Evolutionary conservation across 2,888 invertebrate species (phyloP).

Genomic region (Octodonta nipae): DNA sequence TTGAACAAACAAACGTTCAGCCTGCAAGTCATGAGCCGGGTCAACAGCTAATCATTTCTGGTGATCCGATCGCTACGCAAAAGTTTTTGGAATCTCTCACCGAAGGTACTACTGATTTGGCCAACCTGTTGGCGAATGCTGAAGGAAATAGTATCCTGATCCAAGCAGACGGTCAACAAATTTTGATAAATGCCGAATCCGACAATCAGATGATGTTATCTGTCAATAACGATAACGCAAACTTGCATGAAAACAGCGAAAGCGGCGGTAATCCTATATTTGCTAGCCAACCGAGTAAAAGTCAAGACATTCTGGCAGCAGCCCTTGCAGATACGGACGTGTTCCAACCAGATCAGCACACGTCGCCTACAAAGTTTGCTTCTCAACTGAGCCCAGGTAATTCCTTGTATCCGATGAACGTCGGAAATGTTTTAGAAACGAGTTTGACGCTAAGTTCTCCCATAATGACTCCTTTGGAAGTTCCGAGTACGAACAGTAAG

Average conservation of each 20-base stretch:
- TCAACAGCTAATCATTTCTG: conserved; percentile 34
- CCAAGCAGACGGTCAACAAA: conserved; percentile 37
- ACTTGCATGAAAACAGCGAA: conserved; percentile 15
- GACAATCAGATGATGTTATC: conserved; percentile 25
- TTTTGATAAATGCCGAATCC: conserved; percentile 32
- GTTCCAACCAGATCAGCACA: conserved; percentile 38
- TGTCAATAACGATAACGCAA: conserved; percentile 19
- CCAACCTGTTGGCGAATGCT: conserved; percentile 32
- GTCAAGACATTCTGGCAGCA: conserved; percentile 60
- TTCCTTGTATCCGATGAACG: conserved; percentile 44
- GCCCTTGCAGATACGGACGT: conserved; percentile 65
- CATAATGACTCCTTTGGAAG: conserved; percentile 70
- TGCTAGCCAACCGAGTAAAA: conserved; percentile 30
- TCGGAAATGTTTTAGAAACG: conserved; percentile 57
- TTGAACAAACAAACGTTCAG: not conserved
- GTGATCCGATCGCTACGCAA: conserved; percentile 33
- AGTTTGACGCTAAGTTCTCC: conserved; percentile 63
- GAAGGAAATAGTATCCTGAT: conserved; percentile 34
- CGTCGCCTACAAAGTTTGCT: conserved; percentile 26
- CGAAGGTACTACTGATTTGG: conserved; percentile 33
- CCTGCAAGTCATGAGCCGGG: conserved; percentile 5
- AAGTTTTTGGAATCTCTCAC: conserved; percentile 34
- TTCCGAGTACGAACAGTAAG: conserved; percentile 42
- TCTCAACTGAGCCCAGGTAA: conserved; percentile 45
- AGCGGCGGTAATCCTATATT: conserved; percentile 29